Percentiles rank a stretch among this genome's conserved stretches.
phyloP scores from a whole-genome alignment of 2,888 invertebrate genomes.

The Lacanobia wlatinum region DNA sequence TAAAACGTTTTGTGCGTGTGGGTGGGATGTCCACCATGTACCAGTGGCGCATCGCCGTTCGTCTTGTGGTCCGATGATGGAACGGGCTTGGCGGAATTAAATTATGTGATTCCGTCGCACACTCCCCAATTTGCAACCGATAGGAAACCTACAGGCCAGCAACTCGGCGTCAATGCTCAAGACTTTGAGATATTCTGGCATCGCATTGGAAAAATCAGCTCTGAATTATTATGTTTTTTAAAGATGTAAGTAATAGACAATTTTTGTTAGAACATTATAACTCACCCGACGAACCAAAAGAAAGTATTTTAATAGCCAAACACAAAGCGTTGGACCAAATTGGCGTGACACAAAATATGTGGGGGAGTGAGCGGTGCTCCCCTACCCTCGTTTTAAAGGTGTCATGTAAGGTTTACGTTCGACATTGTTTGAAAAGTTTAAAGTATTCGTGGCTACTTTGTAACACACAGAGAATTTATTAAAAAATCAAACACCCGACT shows the following conservation, averaged over 20 bases:
- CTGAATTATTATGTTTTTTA: too few relatives aligned
- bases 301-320: slow-evolving; percentile 44
- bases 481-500: neutral
- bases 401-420: slow-evolving; percentile 19
- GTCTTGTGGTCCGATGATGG: too few relatives aligned
- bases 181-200: too few relatives aligned
- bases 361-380: slow-evolving; percentile 12
- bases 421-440: neutral
- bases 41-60: too few relatives aligned
- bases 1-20: too few relatives aligned
- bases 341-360: slow-evolving; percentile 31
- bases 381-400: slow-evolving; percentile 5
- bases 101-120: too few relatives aligned
- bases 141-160: too few relatives aligned
- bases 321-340: slow-evolving; percentile 29
- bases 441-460: neutral
- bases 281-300: neutral
- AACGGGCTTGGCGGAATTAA: too few relatives aligned
- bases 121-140: too few relatives aligned
- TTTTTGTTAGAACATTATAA: neutral
- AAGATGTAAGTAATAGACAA: neutral
- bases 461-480: neutral
- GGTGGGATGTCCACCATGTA: too few relatives aligned
- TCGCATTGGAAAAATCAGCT: too few relatives aligned
- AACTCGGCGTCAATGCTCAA: too few relatives aligned